Percentiles rank a stretch among this genome's conserved stretches.
Conservation (phyloP, 2,113 vertebrate species). For the Hemichromis elongatus region DNA sequence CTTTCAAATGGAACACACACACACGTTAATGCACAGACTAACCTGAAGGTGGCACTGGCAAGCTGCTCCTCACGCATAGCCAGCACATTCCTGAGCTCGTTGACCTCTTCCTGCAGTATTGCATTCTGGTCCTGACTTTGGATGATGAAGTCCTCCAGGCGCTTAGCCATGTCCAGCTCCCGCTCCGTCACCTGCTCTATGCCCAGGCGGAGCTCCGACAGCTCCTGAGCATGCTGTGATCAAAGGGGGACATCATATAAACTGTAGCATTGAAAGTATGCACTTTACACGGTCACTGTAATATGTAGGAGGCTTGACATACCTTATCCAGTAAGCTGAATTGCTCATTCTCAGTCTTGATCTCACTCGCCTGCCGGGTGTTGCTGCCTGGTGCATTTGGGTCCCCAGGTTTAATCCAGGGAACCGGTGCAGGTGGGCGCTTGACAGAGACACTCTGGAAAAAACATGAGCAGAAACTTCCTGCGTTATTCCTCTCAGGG, state of each 20-base stretch:
- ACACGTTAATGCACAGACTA: not conserved
- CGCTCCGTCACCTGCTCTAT: constrained; percentile 75
- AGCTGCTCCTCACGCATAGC: constrained; percentile 71
- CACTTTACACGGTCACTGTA: not conserved
- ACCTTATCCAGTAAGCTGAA: constrained; percentile 64
- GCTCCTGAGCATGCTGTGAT: constrained; percentile 69
- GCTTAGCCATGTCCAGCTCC: constrained; percentile 77
- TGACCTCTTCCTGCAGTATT: constrained; percentile 68
- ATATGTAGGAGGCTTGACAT: not conserved
- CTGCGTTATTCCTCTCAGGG: not conserved
- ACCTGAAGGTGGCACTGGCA: constrained; percentile 76
- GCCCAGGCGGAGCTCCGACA: constrained; percentile 67
- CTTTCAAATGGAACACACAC: not conserved
- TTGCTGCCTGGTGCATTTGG: not conserved
- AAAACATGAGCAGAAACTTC: not conserved
- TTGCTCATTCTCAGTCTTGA: constrained; percentile 50
- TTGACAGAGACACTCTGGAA: constrained; percentile 43
- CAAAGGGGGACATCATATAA: not conserved
- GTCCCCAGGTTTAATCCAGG: constrained; percentile 57
- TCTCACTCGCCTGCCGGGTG: constrained; percentile 47
- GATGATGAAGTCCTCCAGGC: constrained; percentile 76
- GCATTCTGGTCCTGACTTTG: constrained; percentile 74
- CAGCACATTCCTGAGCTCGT: constrained; percentile 72
- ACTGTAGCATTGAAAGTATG: not conserved
- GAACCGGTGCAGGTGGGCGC: constrained; percentile 55